A percentile compares a stretch with the other conserved stretches of the same genome.
phyloP scores from a whole-genome alignment of 1,140 invertebrate genomes.

The Nasonia giraulti region DNA sequence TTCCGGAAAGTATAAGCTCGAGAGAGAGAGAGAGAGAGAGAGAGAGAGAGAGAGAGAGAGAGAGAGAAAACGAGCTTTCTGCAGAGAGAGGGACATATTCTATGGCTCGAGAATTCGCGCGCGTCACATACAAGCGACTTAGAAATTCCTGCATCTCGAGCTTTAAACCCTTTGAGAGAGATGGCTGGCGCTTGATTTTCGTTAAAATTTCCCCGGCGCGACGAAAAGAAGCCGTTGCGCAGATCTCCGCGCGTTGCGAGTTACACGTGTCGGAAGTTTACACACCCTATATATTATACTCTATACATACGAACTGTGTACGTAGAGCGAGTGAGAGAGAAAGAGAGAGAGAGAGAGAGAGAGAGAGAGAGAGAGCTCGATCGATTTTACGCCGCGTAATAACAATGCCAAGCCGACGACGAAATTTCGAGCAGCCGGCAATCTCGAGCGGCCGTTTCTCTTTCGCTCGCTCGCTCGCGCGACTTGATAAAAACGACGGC shows the following conservation, averaged over 20 bases:
- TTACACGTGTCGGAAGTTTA: slow-evolving; percentile 25
- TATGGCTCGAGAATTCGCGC: background rate
- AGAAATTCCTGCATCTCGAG: background rate
- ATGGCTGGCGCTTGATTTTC: background rate
- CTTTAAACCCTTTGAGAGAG: background rate
- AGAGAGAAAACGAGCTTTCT: background rate
- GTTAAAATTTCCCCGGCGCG: background rate
- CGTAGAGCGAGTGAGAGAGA: background rate
- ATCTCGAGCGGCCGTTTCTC: slow-evolving; percentile 25
- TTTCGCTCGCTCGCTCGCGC: background rate
- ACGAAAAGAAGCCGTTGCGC: background rate
- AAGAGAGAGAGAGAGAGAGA: background rate
- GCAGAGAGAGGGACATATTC: background rate
- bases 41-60: slow-evolving; percentile 23
- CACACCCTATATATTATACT: background rate
- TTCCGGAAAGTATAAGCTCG: background rate
- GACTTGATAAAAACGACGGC: slow-evolving; percentile 37
- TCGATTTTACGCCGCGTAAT: slow-evolving; percentile 25
- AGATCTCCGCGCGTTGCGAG: background rate
- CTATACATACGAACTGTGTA: background rate
- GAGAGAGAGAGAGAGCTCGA: background rate
- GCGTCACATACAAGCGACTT: background rate
- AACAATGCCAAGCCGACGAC: slow-evolving; percentile 20
- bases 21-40: slow-evolving; percentile 18
- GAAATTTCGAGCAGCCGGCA: slow-evolving; percentile 3